Percentiles rank a stretch among this genome's conserved stretches.
phyloP scores from a whole-genome alignment of 2,888 invertebrate species.

The Incurvaria masculella region DNA sequence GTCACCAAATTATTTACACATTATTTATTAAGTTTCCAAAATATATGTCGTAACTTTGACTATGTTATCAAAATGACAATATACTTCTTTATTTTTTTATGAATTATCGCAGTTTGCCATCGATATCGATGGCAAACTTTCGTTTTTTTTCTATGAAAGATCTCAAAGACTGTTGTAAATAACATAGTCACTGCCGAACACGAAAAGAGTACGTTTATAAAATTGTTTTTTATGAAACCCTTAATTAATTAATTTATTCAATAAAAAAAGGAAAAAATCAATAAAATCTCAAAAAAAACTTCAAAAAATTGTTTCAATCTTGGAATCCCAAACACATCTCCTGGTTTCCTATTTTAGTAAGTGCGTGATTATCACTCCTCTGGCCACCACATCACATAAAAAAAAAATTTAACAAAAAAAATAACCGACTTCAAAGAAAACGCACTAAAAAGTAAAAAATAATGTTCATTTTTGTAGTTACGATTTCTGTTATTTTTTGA shows the following conservation, averaged over 20 bases:
- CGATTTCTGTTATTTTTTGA: too few species aligned
- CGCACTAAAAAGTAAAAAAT: too few species aligned
- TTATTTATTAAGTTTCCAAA: constrained; percentile 26
- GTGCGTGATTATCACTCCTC: too few species aligned
- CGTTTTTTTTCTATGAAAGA: constrained; percentile 20
- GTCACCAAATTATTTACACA: constrained; percentile 28
- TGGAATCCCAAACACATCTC: too few species aligned
- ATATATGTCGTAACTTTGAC: constrained; percentile 35
- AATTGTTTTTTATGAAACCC: neutral
- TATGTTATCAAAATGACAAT: constrained; percentile 33
- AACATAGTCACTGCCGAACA: constrained; percentile 47
- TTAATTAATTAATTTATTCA: constrained; percentile 3
- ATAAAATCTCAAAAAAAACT: constrained; percentile 4
- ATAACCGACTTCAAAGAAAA: too few species aligned
- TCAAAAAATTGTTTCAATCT: too few species aligned
- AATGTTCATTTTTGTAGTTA: too few species aligned
- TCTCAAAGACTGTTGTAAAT: constrained; percentile 40
- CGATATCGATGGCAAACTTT: neutral
- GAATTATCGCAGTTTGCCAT: neutral
- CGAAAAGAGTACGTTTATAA: neutral
- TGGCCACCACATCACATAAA: too few species aligned
- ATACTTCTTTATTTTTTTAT: constrained; percentile 15
- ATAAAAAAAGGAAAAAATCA: constrained; percentile 5
- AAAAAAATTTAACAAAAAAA: too few species aligned
- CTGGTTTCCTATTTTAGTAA: too few species aligned